Conservation (phyloP, 2,113 vertebrate species). For the Sphyrna mokarran region DNA sequence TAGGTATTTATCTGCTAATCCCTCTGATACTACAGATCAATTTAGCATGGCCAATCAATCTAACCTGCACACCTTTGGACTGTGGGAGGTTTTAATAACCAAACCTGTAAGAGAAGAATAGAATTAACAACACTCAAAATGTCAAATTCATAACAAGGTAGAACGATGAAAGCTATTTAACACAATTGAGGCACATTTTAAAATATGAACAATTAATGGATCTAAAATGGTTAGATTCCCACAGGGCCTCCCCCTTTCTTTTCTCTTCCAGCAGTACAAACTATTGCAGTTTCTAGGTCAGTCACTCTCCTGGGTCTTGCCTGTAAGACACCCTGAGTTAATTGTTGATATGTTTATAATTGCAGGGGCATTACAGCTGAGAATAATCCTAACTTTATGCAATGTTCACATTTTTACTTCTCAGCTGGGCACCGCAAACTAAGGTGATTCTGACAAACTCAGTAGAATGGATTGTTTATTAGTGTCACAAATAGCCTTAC, state of each 20-base stretch:
- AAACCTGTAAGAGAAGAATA: background rate
- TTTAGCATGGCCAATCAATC: no score
- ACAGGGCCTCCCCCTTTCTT: background rate
- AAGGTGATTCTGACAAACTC: background rate
- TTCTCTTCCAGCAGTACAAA: background rate
- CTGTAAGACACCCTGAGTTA: background rate
- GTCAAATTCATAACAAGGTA: background rate
- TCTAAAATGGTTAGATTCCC: background rate
- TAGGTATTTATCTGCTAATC: no score
- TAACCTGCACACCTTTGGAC: no score
- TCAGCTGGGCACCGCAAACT: background rate
- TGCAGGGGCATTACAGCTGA: background rate
- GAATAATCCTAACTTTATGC: background rate
- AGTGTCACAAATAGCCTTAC: no score
- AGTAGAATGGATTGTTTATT: no score
- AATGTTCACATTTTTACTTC: background rate
- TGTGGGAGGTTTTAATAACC: background rate
- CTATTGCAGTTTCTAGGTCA: background rate
- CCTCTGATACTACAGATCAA: no score
- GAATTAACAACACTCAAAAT: background rate
- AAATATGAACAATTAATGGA: background rate
- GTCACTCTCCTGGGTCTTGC: background rate
- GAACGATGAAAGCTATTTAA: background rate
- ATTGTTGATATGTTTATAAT: background rate
- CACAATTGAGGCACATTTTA: background rate